phyloP scores from a whole-genome alignment of 2,113 vertebrate species.

The Bothrops jararaca region DNA sequence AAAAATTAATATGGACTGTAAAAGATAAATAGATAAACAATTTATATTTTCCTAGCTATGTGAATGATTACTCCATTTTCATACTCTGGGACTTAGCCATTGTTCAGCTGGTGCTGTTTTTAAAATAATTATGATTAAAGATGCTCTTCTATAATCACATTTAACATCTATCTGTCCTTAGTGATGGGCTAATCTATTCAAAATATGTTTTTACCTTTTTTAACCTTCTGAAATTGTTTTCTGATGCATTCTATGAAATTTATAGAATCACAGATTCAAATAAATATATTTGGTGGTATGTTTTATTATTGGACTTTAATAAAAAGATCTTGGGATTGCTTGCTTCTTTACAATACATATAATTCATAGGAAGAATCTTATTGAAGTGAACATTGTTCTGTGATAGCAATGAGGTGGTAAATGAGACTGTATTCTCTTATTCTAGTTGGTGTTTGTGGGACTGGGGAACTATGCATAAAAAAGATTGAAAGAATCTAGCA shows the following conservation, averaged over 20 bases:
- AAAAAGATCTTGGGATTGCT: conserved; percentile 64
- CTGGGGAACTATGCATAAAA: conserved; percentile 71
- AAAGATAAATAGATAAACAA: background rate
- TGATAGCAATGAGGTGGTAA: conserved; percentile 53
- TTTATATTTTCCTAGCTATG: background rate
- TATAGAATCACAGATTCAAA: conserved; percentile 72
- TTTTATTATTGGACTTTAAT: conserved; percentile 80
- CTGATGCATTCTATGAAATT: conserved; percentile 69
- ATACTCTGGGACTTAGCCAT: background rate
- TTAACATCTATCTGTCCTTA: background rate
- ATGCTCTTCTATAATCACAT: background rate
- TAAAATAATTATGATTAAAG: background rate
- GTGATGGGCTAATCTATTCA: conserved; percentile 15
- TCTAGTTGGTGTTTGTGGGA: conserved; percentile 69
- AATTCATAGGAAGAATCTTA: conserved; percentile 70
- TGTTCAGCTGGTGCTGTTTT: background rate
- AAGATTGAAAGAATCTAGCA: conserved; percentile 73
- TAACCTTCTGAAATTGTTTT: conserved; percentile 56
- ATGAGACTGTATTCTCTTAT: conserved; percentile 61
- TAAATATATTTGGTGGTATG: conserved; percentile 71
- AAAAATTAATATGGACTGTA: background rate
- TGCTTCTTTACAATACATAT: conserved; percentile 72
- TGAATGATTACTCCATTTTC: background rate
- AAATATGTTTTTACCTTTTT: conserved; percentile 55
- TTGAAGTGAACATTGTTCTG: conserved; percentile 57